Conservation (phyloP, 2,797 vertebrate species). For the Urophycis tenuis region DNA sequence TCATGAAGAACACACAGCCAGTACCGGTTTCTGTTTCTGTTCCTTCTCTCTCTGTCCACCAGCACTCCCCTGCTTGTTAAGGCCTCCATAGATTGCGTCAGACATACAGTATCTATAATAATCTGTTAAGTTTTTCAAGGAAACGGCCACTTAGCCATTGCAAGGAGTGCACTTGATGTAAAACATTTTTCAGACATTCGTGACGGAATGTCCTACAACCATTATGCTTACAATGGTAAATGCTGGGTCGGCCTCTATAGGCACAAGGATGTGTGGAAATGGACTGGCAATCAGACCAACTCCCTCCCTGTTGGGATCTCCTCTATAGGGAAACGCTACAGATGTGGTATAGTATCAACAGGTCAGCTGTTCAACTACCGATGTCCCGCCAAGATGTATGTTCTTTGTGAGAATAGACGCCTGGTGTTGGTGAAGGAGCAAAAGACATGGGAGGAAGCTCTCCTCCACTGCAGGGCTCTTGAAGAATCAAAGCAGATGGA, state of each 20-base stretch:
- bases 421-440: conserved; percentile 29
- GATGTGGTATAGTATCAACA: background rate
- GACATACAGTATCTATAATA: background rate
- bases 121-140: too few relatives aligned
- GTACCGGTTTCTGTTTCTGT: background rate
- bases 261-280: background rate
- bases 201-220: too few relatives aligned
- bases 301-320: background rate
- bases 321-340: too few relatives aligned
- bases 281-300: background rate
- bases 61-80: background rate
- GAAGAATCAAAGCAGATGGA: too few relatives aligned
- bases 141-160: background rate
- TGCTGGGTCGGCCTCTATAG: conserved; percentile 23
- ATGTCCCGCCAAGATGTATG: background rate
- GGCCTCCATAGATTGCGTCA: background rate
- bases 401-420: conserved; percentile 14
- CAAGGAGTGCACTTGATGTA: background rate
- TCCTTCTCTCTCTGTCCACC: background rate
- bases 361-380: too few relatives aligned
- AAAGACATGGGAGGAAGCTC: conserved; percentile 18
- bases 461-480: conserved; percentile 16
- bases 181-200: too few relatives aligned
- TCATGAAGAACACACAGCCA: background rate
- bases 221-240: fast-evolving